Conservation (phyloP, 1,140 invertebrate species). For the Orius laevigatus region DNA sequence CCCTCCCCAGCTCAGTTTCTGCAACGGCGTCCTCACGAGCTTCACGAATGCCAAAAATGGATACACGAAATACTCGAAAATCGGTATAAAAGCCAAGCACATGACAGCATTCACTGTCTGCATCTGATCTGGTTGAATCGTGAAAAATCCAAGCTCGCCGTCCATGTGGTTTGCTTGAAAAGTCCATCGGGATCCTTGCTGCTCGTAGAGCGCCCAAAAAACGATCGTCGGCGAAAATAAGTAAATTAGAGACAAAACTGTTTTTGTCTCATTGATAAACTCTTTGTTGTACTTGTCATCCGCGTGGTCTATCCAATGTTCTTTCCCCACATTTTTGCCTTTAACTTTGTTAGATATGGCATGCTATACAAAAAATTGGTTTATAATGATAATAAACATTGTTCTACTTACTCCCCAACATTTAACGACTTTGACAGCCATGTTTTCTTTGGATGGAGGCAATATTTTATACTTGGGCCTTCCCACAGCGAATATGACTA, state of each 20-base stretch:
- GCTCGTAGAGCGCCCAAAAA: slow-evolving; percentile 80
- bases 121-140: slow-evolving; percentile 77
- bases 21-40: slow-evolving; percentile 43
- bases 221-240: slow-evolving; percentile 71
- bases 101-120: slow-evolving; percentile 75
- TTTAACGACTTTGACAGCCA: slow-evolving; percentile 55
- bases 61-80: slow-evolving; percentile 66
- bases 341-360: slow-evolving; percentile 28
- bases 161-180: slow-evolving; percentile 84
- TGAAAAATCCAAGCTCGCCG: slow-evolving; percentile 50
- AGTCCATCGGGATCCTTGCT: slow-evolving; percentile 88
- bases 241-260: slow-evolving; percentile 48
- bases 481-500: slow-evolving; percentile 68
- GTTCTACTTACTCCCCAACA: slow-evolving; percentile 58
- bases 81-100: slow-evolving; percentile 70
- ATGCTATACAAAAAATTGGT: slow-evolving; percentile 28
- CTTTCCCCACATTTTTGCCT: slow-evolving; percentile 28
- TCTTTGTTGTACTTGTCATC: slow-evolving; percentile 45
- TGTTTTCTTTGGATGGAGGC: slow-evolving; percentile 68
- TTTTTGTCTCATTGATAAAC: slow-evolving; percentile 60
- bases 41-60: slow-evolving; percentile 33
- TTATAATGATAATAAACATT: slow-evolving; percentile 22
- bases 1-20: slow-evolving; percentile 66
- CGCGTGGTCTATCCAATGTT: slow-evolving; percentile 68
- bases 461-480: slow-evolving; percentile 58